Conservation (phyloP, 1,140 invertebrate genomes). For the Drosophila sturtevanti region DNA sequence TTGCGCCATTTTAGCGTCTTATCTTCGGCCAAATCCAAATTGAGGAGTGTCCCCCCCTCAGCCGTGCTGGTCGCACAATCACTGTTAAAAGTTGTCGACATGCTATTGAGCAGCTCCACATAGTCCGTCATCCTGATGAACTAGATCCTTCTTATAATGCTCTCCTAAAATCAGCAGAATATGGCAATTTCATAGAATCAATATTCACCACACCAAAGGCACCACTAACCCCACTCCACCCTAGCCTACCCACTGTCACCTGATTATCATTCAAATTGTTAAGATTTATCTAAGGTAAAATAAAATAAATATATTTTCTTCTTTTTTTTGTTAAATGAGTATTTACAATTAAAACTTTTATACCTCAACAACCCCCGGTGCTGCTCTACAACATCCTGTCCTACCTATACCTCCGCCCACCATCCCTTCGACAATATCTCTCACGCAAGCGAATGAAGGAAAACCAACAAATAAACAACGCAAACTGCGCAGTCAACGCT, state of each 20-base stretch:
- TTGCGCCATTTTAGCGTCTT: slow-evolving; percentile 81
- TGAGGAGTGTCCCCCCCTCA: slow-evolving; percentile 68
- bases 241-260: not conserved
- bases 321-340: not conserved
- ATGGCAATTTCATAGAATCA: slow-evolving; percentile 24
- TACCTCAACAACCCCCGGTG: not conserved
- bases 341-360: not conserved
- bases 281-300: not conserved
- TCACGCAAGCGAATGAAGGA: slow-evolving; percentile 9
- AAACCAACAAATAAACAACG: slow-evolving; percentile 46
- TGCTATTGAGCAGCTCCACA: slow-evolving; percentile 73
- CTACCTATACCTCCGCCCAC: not conserved
- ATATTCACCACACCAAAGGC: slow-evolving; percentile 11
- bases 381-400: not conserved
- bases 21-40: slow-evolving; percentile 75
- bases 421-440: not conserved
- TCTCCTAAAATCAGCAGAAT: not conserved
- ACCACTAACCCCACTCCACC: not conserved
- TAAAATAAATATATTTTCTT: no score
- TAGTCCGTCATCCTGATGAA: slow-evolving; percentile 66
- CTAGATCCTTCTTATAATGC: not conserved
- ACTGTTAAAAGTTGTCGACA: slow-evolving; percentile 74
- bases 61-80: slow-evolving; percentile 73
- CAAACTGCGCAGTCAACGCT: slow-evolving; percentile 22
- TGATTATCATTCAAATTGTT: not conserved